Conservation (phyloP, 1,140 invertebrate genomes). For the Bombus confusus region DNA sequence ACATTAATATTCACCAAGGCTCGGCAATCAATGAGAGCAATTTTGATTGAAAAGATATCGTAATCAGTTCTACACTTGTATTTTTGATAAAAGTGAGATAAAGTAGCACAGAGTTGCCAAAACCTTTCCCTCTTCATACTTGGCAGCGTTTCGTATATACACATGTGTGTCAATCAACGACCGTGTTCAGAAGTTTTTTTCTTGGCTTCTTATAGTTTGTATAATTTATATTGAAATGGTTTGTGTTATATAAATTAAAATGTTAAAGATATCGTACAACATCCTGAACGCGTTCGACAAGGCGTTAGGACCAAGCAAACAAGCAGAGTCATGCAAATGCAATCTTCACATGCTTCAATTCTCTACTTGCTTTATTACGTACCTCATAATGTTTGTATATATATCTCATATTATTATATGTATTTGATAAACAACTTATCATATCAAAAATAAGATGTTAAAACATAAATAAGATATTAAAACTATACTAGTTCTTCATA, state of each 20-base stretch:
- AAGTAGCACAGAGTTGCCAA: neutral
- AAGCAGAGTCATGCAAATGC: slow-evolving; percentile 55
- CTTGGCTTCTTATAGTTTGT: neutral
- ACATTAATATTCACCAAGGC: neutral
- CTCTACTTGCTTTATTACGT: slow-evolving; percentile 30
- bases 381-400: neutral
- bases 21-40: neutral
- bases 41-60: neutral
- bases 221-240: neutral
- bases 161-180: neutral
- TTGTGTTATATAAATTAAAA: neutral
- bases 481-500: neutral
- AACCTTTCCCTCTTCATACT: neutral
- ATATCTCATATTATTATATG: neutral
- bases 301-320: slow-evolving; percentile 31
- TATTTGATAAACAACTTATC: neutral
- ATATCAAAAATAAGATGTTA: neutral
- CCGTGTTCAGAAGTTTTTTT: slow-evolving; percentile 25
- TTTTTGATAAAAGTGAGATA: neutral
- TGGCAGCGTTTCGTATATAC: neutral
- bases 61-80: neutral
- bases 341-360: slow-evolving; percentile 26
- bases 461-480: neutral
- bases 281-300: slow-evolving; percentile 16
- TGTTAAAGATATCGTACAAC: neutral